These are phyloP conservation scores for Limnodromus scolopaceus DNA, from an alignment of 2,797 vertebrate genomes.

Conservation along the genomic window DNA sequence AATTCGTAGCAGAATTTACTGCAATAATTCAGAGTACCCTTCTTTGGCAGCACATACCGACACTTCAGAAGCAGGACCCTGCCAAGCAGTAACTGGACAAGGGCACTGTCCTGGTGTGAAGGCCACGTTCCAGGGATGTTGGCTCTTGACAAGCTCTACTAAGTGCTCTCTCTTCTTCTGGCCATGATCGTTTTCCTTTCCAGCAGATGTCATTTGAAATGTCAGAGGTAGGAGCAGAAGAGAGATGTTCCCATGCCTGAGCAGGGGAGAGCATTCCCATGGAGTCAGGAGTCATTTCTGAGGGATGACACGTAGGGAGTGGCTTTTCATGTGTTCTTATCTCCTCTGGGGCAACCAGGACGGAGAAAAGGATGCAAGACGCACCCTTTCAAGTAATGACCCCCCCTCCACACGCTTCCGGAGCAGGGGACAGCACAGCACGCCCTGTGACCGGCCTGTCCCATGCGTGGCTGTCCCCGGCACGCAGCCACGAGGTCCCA, in stretches of 20 bases:
- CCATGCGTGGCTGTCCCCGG: neutral
- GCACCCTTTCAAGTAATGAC: neutral
- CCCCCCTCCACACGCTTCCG: accelerated
- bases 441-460: neutral
- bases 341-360: neutral
- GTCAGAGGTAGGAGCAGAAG: neutral
- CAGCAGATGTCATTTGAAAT: neutral
- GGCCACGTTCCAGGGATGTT: neutral
- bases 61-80: neutral
- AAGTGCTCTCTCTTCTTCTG: neutral
- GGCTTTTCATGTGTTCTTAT: neutral
- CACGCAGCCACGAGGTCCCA: neutral
- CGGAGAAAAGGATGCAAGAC: neutral
- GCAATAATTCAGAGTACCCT: neutral
- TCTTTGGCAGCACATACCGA: neutral
- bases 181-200: neutral
- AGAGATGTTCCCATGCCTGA: neutral
- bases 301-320: neutral
- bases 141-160: neutral
- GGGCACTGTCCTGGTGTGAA: neutral
- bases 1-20: neutral
- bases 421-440: neutral
- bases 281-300: neutral
- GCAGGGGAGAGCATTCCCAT: neutral
- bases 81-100: neutral